Conservation (phyloP, 2,113 vertebrate species). For the Plecotus auritus region DNA sequence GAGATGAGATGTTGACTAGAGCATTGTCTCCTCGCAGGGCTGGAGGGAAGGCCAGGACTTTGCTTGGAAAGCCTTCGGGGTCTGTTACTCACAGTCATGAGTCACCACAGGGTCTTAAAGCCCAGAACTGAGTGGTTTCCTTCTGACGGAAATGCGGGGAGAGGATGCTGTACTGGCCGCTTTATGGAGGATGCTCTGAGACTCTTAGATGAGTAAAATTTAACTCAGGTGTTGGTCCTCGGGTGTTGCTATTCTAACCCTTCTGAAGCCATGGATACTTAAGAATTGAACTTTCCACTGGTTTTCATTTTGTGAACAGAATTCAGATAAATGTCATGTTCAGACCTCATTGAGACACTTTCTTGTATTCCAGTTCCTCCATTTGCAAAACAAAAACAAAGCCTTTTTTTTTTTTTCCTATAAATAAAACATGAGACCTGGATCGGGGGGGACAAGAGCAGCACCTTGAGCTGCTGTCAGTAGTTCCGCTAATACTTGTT, state of each 20-base stretch:
- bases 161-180: not conserved
- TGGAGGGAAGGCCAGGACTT: not conserved
- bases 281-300: not conserved
- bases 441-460: not conserved
- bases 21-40: accelerated
- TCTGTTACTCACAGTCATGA: not conserved
- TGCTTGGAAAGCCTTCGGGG: not conserved
- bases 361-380: not conserved
- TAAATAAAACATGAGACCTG: not conserved
- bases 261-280: not conserved
- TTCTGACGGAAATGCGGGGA: not conserved
- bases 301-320: not conserved
- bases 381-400: not conserved
- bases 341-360: not conserved
- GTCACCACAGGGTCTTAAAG: not conserved
- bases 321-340: not conserved
- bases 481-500: not conserved
- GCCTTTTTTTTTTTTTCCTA: not conserved
- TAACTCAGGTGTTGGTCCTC: not conserved
- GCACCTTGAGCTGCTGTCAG: not conserved
- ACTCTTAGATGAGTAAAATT: not conserved
- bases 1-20: not conserved
- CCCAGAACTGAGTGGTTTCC: not conserved
- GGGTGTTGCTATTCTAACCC: not conserved
- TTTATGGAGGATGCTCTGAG: not conserved